These are phyloP conservation scores for Diplosoma virens DNA, from an alignment of 23 tunicate species.

Conservation along the genomic window DNA sequence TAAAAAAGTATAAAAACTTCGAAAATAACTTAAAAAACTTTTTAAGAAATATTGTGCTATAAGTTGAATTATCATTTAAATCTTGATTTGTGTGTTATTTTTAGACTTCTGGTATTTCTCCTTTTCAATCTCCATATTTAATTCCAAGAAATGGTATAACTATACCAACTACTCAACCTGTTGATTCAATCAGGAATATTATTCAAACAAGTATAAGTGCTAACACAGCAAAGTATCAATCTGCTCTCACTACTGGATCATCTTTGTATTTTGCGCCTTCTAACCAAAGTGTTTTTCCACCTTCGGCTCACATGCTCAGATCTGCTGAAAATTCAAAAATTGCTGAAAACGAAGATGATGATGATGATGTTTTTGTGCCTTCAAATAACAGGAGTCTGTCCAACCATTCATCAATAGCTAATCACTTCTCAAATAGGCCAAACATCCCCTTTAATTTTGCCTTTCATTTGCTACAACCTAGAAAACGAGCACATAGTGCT, in stretches of 20 bases:
- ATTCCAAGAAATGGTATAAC: background rate
- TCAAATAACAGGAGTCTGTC: background rate
- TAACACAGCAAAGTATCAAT: slow-evolving; percentile 39
- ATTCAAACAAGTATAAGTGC: slow-evolving; percentile 2
- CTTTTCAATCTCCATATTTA: background rate
- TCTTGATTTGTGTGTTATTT: background rate
- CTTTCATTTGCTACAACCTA: slow-evolving; percentile 3
- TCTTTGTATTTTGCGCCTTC: background rate
- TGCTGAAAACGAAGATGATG: slow-evolving; percentile 5
- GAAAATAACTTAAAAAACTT: background rate
- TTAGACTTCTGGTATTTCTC: background rate
- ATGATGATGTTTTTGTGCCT: slow-evolving; percentile 48
- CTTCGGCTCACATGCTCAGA: background rate
- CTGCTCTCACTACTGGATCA: background rate
- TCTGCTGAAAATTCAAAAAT: background rate
- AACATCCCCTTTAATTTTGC: background rate
- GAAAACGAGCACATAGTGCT: slow-evolving; percentile 64
- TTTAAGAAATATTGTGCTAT: background rate
- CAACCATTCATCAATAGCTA: background rate
- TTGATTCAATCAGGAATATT: background rate
- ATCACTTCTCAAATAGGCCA: background rate
- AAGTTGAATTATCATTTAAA: background rate
- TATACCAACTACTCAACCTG: background rate
- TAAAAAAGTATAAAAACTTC: background rate
- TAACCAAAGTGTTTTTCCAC: background rate